A percentile compares a stretch with the other conserved stretches of the same genome.
These are phyloP conservation scores for Cabera pusaria DNA, from an alignment of 2,888 invertebrate species.

Conservation along the genomic window DNA sequence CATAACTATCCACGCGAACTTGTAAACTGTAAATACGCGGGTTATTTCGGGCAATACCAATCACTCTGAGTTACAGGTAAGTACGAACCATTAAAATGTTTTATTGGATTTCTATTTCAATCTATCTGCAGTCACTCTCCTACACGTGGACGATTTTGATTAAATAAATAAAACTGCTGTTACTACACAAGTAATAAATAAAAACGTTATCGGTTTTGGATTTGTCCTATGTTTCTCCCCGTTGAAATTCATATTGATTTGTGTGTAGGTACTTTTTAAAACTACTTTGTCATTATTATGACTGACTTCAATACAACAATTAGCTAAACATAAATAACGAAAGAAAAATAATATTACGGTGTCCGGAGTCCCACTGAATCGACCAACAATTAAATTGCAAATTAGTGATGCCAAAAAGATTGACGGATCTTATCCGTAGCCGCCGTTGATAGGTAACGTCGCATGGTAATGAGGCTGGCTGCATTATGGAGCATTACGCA, in stretches of 20 bases:
- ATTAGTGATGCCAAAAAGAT: constrained; percentile 24
- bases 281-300: no score
- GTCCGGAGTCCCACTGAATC: no score
- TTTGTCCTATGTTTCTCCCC: no score
- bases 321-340: no score
- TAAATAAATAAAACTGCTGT: no score
- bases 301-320: no score
- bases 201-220: no score
- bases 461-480: constrained; percentile 36
- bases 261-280: no score
- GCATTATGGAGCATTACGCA: constrained; percentile 40
- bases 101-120: constrained; percentile 8
- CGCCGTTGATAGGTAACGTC: constrained; percentile 36
- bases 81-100: constrained; percentile 7
- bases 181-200: no score
- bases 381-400: constrained; percentile 18
- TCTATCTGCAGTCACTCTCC: constrained; percentile 2
- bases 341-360: no score
- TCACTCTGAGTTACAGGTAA: constrained; percentile 7
- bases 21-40: constrained; percentile 17
- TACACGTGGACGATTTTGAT: no score
- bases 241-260: no score
- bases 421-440: constrained; percentile 24
- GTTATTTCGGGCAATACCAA: constrained; percentile 17
- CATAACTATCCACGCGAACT: constrained; percentile 21